These are phyloP conservation scores for Pseudococcus jackbeardsleyi DNA, from an alignment of 2,888 invertebrate species.

Conservation along the genomic window DNA sequence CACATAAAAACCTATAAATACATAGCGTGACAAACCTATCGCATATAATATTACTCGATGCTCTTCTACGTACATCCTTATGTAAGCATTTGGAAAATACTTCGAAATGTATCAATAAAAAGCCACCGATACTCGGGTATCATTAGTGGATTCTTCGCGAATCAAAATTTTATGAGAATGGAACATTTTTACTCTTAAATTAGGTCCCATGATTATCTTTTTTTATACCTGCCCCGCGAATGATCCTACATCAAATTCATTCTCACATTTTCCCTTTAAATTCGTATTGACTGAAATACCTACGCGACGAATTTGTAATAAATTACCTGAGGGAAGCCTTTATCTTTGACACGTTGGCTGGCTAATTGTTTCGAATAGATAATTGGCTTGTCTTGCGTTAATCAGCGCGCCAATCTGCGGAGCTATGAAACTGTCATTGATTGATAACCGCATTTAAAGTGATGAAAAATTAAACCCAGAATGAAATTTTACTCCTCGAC, in stretches of 20 bases:
- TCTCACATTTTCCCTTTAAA: background rate
- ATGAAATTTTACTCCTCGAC: background rate
- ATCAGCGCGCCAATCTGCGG: constrained; percentile 29
- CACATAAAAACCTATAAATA: constrained; percentile 26
- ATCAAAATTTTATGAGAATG: background rate
- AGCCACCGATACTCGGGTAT: too few relatives aligned
- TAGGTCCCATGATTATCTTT: background rate
- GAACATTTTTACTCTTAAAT: background rate
- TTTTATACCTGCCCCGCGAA: background rate
- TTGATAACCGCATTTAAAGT: constrained; percentile 37
- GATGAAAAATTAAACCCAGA: constrained; percentile 10
- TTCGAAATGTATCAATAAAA: too few relatives aligned
- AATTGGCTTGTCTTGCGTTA: constrained; percentile 38
- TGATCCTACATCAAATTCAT: background rate
- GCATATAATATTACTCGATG: background rate
- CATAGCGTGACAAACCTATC: constrained; percentile 10
- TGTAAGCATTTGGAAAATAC: too few relatives aligned
- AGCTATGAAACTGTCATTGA: constrained; percentile 17
- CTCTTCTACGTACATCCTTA: background rate
- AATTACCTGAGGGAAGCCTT: background rate
- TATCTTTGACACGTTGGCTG: constrained; percentile 24
- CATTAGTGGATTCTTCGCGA: too few relatives aligned
- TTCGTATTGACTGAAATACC: background rate
- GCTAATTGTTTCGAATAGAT: constrained; percentile 31
- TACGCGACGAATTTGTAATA: constrained; percentile 18